Evolutionary conservation across 2,888 invertebrate species (phyloP), one percentile per base, ranked within the genome.

Genomic region (Xylota sylvarum): DNA sequence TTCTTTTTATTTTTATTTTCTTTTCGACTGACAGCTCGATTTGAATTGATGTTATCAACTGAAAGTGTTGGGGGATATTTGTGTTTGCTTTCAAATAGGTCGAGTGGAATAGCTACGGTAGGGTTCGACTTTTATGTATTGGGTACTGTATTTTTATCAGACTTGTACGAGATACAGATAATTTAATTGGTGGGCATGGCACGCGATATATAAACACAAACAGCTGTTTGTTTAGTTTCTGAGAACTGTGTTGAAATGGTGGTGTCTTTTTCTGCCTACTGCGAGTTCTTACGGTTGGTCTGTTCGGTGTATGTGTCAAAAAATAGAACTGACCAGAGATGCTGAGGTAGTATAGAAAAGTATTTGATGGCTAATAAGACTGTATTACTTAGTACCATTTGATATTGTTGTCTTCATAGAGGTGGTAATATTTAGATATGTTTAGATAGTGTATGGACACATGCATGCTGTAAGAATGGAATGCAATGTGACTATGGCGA

Each of bases 181-280:
- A 52, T 5, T 32, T 37, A 37, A 56, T 10, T 9, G 12, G 9
- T 23, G 27, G 7, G 23, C 17, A 6, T 43, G 19, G 32, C 30
- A 46, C 23, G 56, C 6, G 35, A 35, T 58, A 17, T 58, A 17
- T 46, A 58, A 58, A 70, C 19, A 58, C 9, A 2, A 32, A 48
- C 70, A 70, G 70, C 70, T 70, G 70, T 70, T 56, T 70, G 40
- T 17, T 40, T 67, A 67, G 50, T n/a, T 43, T 43, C 14, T 6
- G 14, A 1, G 14, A 43, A 43, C 4, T 43, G 6, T 5, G 2
- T 0, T 32, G 9, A 2, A 5, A 14, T 55, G 30, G 14, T 30
- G 27, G 10, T 14, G 10, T 62, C 43, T 62, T 43, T 40, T 30
- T 62, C 9, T 14, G 6, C 27, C 27, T 27, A 0, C 4, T 7